Percentiles rank a stretch among this genome's conserved stretches.
These are phyloP conservation scores for Mesembrinibis cayennensis DNA, from an alignment of 2,113 vertebrate genomes.

Conservation along the genomic window DNA sequence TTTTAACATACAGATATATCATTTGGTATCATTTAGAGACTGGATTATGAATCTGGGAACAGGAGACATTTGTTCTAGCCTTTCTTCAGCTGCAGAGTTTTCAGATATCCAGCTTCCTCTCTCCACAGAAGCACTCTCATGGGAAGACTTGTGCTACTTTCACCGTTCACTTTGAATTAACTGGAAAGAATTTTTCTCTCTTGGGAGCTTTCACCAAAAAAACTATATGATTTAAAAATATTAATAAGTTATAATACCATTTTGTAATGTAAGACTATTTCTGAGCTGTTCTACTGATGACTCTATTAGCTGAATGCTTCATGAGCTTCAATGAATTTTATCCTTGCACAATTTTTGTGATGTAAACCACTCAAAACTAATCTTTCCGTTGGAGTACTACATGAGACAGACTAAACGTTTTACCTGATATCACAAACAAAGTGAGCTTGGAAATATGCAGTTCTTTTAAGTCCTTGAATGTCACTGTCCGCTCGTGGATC, in stretches of 20 bases:
- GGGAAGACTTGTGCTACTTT: not conserved
- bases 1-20: not conserved
- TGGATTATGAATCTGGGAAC: not conserved
- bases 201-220: not conserved
- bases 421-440: not conserved
- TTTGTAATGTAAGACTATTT: not conserved
- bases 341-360: not conserved
- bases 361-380: not conserved
- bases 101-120: not conserved
- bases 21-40: not conserved
- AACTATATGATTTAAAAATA: not conserved
- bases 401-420: not conserved
- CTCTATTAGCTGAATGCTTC: not conserved
- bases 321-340: not conserved
- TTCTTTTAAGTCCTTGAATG: not conserved
- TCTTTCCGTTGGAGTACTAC: not conserved
- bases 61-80: not conserved
- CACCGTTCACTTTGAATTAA: not conserved
- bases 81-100: not conserved
- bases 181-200: not conserved
- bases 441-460: not conserved
- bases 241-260: not conserved
- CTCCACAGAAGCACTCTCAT: not conserved
- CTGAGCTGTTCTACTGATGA: not conserved
- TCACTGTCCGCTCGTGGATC: not conserved